phyloP scores from a whole-genome alignment of 1,140 invertebrate genomes.

The Spodoptera frugiperda region DNA sequence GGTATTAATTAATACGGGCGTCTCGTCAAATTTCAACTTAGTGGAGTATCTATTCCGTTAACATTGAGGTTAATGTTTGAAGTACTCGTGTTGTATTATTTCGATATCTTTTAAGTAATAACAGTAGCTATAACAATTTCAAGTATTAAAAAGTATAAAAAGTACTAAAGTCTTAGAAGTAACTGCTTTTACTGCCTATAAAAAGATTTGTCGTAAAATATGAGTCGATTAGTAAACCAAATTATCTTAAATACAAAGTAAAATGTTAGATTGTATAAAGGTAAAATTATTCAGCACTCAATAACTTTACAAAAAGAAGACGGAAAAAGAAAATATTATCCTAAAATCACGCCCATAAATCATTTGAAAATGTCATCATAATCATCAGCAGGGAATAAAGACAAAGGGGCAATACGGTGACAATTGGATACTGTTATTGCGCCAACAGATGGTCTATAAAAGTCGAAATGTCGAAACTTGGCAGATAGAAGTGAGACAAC shows the following conservation, averaged over 20 bases:
- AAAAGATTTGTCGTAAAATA: too few relatives aligned
- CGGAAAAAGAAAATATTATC: too few relatives aligned
- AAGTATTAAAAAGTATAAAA: too few relatives aligned
- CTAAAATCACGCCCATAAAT: background rate
- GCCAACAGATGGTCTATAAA: constrained; percentile 59
- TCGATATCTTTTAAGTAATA: background rate
- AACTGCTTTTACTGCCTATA: too few relatives aligned
- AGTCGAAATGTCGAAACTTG: constrained; percentile 57
- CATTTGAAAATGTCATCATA: background rate
- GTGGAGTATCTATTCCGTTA: constrained; percentile 60
- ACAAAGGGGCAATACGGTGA: constrained; percentile 28
- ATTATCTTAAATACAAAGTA: too few relatives aligned
- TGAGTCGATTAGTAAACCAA: too few relatives aligned
- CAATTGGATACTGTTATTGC: constrained; percentile 49
- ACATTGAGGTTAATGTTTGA: constrained; percentile 48
- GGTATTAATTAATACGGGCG: constrained; percentile 75
- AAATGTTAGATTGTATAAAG: too few relatives aligned
- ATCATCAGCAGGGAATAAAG: constrained; percentile 37
- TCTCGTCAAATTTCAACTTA: constrained; percentile 72
- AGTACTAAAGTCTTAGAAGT: too few relatives aligned
- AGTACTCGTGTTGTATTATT: constrained; percentile 20
- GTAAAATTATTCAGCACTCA: too few relatives aligned
- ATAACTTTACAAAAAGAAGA: too few relatives aligned
- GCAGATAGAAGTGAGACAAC: constrained; percentile 53
- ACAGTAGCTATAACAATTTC: too few relatives aligned